These are phyloP conservation scores for Acleris holmiana DNA, from an alignment of 2,888 invertebrate genomes.

Conservation along the genomic window DNA sequence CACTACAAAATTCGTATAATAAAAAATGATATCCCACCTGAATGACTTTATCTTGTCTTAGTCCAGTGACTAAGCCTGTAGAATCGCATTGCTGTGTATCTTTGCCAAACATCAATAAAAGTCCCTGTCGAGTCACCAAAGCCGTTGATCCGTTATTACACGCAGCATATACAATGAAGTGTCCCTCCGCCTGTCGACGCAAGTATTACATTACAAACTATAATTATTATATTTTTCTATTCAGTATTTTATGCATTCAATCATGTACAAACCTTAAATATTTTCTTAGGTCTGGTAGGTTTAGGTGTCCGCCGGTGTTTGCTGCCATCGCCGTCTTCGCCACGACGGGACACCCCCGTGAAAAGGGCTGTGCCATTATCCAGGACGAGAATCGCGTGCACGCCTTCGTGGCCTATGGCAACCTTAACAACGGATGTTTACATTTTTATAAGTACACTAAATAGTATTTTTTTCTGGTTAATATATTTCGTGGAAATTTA, in stretches of 20 bases:
- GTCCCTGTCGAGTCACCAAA: constrained; percentile 94
- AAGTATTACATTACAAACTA: too few species aligned
- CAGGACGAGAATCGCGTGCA: constrained; percentile 95
- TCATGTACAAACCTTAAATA: constrained; percentile 87
- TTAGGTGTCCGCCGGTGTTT: constrained; percentile 93
- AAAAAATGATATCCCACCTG: constrained; percentile 63
- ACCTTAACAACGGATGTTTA: constrained; percentile 83
- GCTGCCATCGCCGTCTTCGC: constrained; percentile 96
- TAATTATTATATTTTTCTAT: too few species aligned
- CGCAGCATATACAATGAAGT: constrained; percentile 91
- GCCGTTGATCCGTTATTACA: constrained; percentile 98
- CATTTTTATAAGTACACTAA: too few species aligned
- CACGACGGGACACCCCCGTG: constrained; percentile 93
- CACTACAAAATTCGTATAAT: too few species aligned
- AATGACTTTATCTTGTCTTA: constrained; percentile 88
- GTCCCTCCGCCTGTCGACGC: constrained; percentile 86
- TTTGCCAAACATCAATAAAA: constrained; percentile 96
- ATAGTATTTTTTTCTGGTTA: too few species aligned
- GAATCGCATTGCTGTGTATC: constrained; percentile 94
- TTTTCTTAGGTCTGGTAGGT: constrained; percentile 96
- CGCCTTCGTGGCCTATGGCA: constrained; percentile 96
- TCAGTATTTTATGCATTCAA: not conserved
- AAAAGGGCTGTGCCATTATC: constrained; percentile 95
- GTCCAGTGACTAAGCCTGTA: constrained; percentile 88
- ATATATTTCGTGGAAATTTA: too few species aligned